Conservation (phyloP, 2,113 vertebrate species). For the Dromiciops gliroides region DNA sequence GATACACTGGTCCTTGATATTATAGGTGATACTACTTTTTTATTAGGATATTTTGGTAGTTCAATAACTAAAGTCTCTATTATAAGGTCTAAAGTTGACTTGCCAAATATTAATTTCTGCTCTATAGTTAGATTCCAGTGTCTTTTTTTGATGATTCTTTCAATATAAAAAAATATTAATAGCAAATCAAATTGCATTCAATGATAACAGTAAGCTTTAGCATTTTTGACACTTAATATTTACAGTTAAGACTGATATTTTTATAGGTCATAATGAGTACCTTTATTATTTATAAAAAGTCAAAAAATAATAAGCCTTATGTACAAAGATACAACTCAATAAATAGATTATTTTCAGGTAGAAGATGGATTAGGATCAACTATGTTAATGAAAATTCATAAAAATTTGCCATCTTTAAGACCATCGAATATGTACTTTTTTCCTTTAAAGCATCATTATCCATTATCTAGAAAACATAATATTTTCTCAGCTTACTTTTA, state of each 20-base stretch:
- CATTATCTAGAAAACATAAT: conserved; percentile 46
- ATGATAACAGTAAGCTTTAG: conserved; percentile 10
- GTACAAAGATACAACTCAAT: background rate
- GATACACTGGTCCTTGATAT: background rate
- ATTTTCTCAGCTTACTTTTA: conserved; percentile 89
- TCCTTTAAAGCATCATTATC: background rate
- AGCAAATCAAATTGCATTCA: background rate
- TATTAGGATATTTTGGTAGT: background rate
- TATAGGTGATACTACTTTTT: background rate
- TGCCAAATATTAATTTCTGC: conserved; percentile 29
- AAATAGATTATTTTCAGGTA: conserved; percentile 14
- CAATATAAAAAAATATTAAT: background rate
- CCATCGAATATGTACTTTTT: background rate
- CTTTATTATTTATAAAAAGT: background rate
- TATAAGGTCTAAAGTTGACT: conserved; percentile 1
- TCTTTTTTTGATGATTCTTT: conserved; percentile 24
- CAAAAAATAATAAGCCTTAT: background rate
- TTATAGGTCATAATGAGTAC: background rate
- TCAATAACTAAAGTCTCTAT: conserved; percentile 10
- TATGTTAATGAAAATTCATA: conserved; percentile 5
- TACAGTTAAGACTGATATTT: conserved; percentile 13
- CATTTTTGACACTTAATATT: background rate
- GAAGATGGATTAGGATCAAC: background rate
- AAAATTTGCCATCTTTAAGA: conserved; percentile 31
- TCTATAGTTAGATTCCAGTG: background rate